A percentile compares a stretch with the other conserved stretches of the same genome.
phyloP scores from a whole-genome alignment of 2,797 vertebrate genomes.

The Lithobates sylvaticus region DNA sequence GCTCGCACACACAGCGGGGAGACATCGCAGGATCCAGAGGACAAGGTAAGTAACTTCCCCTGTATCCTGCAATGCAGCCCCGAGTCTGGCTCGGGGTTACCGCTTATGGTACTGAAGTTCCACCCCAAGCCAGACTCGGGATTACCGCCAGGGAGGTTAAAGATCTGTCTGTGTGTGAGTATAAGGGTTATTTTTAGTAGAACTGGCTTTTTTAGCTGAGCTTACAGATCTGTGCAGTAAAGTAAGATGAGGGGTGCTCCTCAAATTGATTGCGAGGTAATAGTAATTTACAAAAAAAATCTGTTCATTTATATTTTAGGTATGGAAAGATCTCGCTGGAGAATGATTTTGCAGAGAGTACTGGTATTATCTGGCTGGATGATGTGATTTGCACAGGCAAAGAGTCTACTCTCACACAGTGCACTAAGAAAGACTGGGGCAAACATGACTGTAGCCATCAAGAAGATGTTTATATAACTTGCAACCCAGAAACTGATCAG shows the following conservation, averaged over 20 bases:
- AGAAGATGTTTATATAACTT: slow-evolving; percentile 87
- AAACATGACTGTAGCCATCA: slow-evolving; percentile 89
- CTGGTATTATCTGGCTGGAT: slow-evolving; percentile 88
- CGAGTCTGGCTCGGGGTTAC: too few species aligned
- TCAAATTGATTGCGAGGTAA: not conserved
- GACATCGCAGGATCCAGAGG: too few species aligned
- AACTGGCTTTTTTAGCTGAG: too few species aligned
- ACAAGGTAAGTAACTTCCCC: too few species aligned
- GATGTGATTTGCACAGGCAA: slow-evolving; percentile 91
- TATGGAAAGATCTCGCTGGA: slow-evolving; percentile 77
- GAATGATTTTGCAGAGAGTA: slow-evolving; percentile 73
- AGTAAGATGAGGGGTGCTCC: not conserved
- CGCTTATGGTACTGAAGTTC: too few species aligned
- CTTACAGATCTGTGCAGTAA: too few species aligned
- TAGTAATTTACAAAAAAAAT: not conserved
- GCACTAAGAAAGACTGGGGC: slow-evolving; percentile 85
- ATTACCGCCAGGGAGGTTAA: too few species aligned
- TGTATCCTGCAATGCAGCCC: too few species aligned
- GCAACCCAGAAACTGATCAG: slow-evolving; percentile 77
- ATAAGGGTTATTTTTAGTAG: too few species aligned
- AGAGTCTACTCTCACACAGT: slow-evolving; percentile 85
- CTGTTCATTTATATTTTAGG: slow-evolving; percentile 69
- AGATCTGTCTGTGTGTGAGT: too few species aligned
- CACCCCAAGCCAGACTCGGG: too few species aligned
- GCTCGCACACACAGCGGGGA: too few species aligned